Base-by-base conservation (phyloP, 2,888 invertebrate species). In the Sisyra terminalis region DNA sequence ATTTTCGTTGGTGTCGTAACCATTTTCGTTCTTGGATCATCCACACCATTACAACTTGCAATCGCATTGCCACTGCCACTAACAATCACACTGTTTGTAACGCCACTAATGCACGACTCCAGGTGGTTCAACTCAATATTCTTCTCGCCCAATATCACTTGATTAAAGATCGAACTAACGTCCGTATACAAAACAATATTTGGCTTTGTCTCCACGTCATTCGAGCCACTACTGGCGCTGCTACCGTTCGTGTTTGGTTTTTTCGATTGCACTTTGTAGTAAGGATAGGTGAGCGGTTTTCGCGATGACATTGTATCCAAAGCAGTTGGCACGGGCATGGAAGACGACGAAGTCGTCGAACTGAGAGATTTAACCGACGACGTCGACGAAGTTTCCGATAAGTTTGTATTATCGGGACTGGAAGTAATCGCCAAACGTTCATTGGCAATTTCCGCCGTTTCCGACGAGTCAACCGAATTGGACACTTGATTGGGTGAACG, bases 281-380 rank as follows among this genome's bases (percentile, higher is more conserved):
- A 80, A 0, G 80, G 81, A 57, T 80, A 81, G 10, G 79, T 78
- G 13, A 73, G 63, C 0, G 79, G 79, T 49, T 78, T 65, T 11
- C 69, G 71, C 36, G 69, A 65, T n/a, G 73, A 72, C 34, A 53
- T 54, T 48, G 55, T 58, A 2, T 61, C 60, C 29, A 62, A 49
- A 46, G 54, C 57, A 32, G 51, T 52, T 1, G 49, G 46, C n/a
- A 53, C 51, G 31, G 49, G 46, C 3, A 49, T 49, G 36, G 46
- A 48, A 5, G 46, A 40, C 17, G 43, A 32, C 11, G 44, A 44
- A 47, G 46, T 48, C 15, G 39, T 44, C 31, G 49, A 42, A 46
- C 45, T 44, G n/a, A n/a, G 9, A 7, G 17, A 17, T 38, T 16
- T 17, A 4, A 17, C 16, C 38, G 16, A 8, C 8, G 17, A n/a